These are phyloP conservation scores for Actinemys pallida DNA, from an alignment of 2,113 vertebrate species.

Conservation along the genomic window DNA sequence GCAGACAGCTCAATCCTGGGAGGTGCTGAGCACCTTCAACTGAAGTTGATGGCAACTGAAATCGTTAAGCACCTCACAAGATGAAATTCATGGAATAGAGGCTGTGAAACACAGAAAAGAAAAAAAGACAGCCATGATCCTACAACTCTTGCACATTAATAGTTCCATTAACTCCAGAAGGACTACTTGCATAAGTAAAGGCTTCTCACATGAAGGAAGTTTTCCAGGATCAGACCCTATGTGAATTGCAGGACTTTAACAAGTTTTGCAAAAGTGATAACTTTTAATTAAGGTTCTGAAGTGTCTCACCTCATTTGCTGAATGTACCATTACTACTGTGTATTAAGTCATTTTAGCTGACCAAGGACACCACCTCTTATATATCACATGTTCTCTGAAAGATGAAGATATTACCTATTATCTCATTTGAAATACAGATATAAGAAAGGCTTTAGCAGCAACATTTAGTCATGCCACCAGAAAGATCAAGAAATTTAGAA, in stretches of 20 bases:
- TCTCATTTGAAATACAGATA: not conserved
- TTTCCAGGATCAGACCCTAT: not conserved
- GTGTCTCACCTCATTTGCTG: not conserved
- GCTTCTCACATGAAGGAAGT: not conserved
- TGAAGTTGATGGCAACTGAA: too few species aligned
- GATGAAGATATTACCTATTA: not conserved
- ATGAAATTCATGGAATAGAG: not conserved
- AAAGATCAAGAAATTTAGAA: not conserved
- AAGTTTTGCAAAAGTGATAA: not conserved
- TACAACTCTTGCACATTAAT: not conserved
- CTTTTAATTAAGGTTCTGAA: not conserved
- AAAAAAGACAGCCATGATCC: not conserved
- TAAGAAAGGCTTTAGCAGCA: not conserved
- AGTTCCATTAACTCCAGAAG: not conserved
- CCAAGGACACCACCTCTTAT: not conserved
- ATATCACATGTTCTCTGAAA: not conserved
- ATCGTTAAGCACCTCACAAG: not conserved
- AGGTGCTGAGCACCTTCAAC: too few species aligned
- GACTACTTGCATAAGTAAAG: not conserved
- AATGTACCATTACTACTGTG: not conserved
- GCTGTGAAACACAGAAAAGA: not conserved
- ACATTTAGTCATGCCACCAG: rapidly evolving
- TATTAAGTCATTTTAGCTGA: not conserved
- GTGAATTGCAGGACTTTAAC: not conserved
- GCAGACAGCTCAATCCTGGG: too few species aligned